Percentiles rank a stretch among this genome's conserved stretches.
phyloP scores from a whole-genome alignment of 2,113 vertebrate species.

The Phrynocephalus versicolor region DNA sequence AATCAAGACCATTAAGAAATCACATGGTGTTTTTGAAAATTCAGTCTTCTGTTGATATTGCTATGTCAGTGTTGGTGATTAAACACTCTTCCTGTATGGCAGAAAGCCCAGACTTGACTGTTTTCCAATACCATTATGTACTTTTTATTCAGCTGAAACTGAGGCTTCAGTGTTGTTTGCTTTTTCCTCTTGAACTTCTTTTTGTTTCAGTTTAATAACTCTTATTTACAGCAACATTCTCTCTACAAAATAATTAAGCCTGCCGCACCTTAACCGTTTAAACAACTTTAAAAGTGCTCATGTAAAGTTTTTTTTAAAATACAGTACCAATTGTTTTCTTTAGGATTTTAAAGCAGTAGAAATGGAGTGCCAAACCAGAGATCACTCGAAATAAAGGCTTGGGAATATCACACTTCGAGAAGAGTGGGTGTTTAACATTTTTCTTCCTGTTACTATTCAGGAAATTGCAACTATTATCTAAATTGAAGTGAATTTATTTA shows the following conservation, averaged over 20 bases:
- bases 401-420: neutral
- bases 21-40: conserved; percentile 58
- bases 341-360: neutral
- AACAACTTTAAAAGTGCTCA: conserved; percentile 14
- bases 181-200: conserved; percentile 80
- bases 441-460: neutral
- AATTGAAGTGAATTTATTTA: neutral
- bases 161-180: conserved; percentile 68
- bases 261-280: conserved; percentile 52
- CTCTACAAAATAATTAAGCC: conserved; percentile 38
- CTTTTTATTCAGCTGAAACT: conserved; percentile 69
- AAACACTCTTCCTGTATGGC: conserved; percentile 78
- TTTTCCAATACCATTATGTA: conserved; percentile 76
- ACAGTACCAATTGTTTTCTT: neutral
- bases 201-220: conserved; percentile 55
- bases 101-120: conserved; percentile 72
- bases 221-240: conserved; percentile 44
- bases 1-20: conserved; percentile 49
- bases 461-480: neutral
- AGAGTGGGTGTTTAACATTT: neutral
- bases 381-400: neutral
- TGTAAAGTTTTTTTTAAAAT: neutral
- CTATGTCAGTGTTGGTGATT: conserved; percentile 61
- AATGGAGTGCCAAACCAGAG: neutral
- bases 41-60: conserved; percentile 66